Conservation (phyloP, 1,140 invertebrate species). For the Dendrolimus punctatus region DNA sequence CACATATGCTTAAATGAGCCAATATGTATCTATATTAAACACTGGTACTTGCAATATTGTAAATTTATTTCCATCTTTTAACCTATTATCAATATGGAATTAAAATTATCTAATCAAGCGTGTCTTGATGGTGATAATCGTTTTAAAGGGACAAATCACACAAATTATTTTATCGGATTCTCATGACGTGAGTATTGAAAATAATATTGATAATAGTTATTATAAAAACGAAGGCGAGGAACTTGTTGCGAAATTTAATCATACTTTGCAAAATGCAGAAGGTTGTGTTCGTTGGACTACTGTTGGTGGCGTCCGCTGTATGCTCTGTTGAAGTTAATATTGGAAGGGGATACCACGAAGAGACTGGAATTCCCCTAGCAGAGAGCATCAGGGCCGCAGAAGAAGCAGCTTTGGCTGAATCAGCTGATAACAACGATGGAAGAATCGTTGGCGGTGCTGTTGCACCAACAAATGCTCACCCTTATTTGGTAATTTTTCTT, state of each 20-base stretch:
- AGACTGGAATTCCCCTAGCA: constrained; percentile 33
- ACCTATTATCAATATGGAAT: no score
- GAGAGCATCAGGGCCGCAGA: constrained; percentile 30
- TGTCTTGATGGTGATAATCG: no score
- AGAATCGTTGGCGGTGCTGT: constrained; percentile 34
- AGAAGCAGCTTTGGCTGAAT: constrained; percentile 14
- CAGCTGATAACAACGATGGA: background rate
- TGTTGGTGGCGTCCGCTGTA: constrained; percentile 12
- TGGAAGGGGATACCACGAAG: constrained; percentile 24
- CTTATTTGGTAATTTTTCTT: constrained; percentile 31
- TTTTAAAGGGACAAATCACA: no score
- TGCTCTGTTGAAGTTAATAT: constrained; percentile 10
- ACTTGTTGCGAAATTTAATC: background rate
- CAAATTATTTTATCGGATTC: no score
- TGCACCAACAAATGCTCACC: constrained; percentile 22
- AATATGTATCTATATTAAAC: no score
- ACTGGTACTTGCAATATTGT: no score
- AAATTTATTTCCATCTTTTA: no score
- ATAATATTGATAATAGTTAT: no score
- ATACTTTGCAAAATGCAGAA: constrained; percentile 18
- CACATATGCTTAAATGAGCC: no score
- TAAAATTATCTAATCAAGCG: no score
- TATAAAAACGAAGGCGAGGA: no score
- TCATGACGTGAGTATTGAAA: no score
- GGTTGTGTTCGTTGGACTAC: constrained; percentile 12